These are phyloP conservation scores for Ophion ellenae DNA, from an alignment of 2,888 invertebrate species.

Conservation along the genomic window DNA sequence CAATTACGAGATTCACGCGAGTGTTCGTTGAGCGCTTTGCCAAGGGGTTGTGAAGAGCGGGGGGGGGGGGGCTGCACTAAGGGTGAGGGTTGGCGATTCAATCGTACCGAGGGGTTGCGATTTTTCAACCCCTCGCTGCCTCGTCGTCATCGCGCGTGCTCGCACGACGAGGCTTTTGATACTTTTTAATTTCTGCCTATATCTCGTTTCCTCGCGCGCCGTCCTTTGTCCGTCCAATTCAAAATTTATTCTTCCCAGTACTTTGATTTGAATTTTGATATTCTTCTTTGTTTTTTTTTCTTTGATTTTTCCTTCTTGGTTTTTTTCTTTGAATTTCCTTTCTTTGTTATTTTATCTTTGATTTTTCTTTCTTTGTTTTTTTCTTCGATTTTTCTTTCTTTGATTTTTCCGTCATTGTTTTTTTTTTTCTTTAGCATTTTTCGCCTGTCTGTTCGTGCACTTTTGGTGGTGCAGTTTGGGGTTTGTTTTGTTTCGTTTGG, in stretches of 20 bases:
- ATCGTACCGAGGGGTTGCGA: constrained; percentile 61
- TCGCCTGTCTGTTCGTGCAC: no score
- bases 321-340: not conserved
- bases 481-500: not conserved
- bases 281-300: constrained; percentile 1
- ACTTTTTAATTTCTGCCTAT: constrained; percentile 15
- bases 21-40: constrained; percentile 19
- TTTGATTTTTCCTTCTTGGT: constrained; percentile 16
- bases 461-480: no score
- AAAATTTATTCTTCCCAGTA: constrained; percentile 12
- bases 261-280: not conserved
- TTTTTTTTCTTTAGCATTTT: no score
- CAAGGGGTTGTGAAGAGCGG: not conserved
- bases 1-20: constrained; percentile 59
- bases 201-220: constrained; percentile 37
- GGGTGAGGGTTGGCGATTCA: constrained; percentile 57
- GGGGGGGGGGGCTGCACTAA: constrained; percentile 5
- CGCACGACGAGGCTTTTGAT: constrained; percentile 24
- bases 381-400: no score
- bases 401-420: no score
- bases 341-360: not conserved
- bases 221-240: constrained; percentile 42
- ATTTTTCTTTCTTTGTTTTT: no score
- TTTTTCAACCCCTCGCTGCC: constrained; percentile 62
- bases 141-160: constrained; percentile 2